Evolutionary conservation across 1,140 invertebrate species (phyloP), one percentile per base, ranked within the genome.

Genomic region (Drosophila novamexicana): DNA sequence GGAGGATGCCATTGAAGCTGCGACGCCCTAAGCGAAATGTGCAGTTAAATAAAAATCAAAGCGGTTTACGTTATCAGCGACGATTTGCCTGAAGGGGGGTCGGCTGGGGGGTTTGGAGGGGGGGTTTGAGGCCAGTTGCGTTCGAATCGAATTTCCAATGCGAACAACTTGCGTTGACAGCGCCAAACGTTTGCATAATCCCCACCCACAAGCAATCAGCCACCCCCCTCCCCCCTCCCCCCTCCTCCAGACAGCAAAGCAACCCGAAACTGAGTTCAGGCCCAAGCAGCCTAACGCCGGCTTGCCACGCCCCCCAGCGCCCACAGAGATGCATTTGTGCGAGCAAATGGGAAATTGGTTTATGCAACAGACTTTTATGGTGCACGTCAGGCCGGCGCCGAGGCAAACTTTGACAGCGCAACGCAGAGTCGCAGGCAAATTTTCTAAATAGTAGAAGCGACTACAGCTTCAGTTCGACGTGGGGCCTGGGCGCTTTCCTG

Each of bases 41-140:
- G 82, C 83, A 88, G 82, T 86, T 86, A 88, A 86, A 86, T 86
- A 86, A 86, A 86, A 86, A 88, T 86, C 83, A 86, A 86, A 86
- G 82, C 82, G 83, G 76, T 88, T 86, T 86, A 83, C 84, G 79
- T 80, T 83, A 83, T 83, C 81, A 83, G 77, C 81, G 64, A 73
- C 67, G 64, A 81, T 80, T 75, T 63, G 62, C 50, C 10, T 58
- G 54, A 22, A 40, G 37, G 36, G 5, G 53, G 37, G 5, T 6
- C 14, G n/a, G 7, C 1, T 50, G 50, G n/a, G 29, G 14, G 3
- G 50, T 1, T 29, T 29, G 39, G 39, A 1, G 18, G 50, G n/a
- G 29, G 8, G 3, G 32, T 1, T 29, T 29, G 39, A 39, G 50
- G 29, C 1, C 7, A n/a, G 50, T 12, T 16, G 56, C 56, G 40